These are phyloP conservation scores for Hyaena hyaena DNA, from an alignment of 2,113 vertebrate species.

Conservation along the genomic window DNA sequence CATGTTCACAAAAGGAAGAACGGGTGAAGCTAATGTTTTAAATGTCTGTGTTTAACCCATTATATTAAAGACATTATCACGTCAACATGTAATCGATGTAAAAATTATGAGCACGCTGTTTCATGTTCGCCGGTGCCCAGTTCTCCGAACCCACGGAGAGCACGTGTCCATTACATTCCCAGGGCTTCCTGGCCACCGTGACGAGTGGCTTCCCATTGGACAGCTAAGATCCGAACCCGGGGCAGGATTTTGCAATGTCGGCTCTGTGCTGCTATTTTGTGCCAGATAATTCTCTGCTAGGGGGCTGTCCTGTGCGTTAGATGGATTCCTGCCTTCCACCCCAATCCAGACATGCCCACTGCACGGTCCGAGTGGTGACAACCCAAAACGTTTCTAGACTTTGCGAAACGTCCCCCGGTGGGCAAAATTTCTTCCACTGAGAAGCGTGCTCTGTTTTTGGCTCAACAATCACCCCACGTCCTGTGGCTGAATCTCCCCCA, in stretches of 20 bases:
- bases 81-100: neutral
- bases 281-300: neutral
- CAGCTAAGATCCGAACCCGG: accelerated
- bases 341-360: neutral
- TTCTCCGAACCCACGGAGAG: no score
- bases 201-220: accelerated
- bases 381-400: neutral
- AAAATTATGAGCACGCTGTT: neutral
- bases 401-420: neutral
- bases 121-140: accelerated
- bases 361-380: neutral
- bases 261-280: accelerated
- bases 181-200: neutral
- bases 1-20: neutral
- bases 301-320: neutral
- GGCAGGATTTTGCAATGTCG: neutral
- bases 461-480: neutral
- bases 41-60: neutral
- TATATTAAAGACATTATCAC: neutral
- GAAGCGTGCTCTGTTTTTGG: neutral
- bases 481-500: neutral
- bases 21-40: neutral
- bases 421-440: neutral
- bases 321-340: neutral
- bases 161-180: accelerated